Percentiles rank a stretch among this genome's conserved stretches.
phyloP scores from a whole-genome alignment of 1,140 invertebrate genomes.

The Bathynomus jamesi region DNA sequence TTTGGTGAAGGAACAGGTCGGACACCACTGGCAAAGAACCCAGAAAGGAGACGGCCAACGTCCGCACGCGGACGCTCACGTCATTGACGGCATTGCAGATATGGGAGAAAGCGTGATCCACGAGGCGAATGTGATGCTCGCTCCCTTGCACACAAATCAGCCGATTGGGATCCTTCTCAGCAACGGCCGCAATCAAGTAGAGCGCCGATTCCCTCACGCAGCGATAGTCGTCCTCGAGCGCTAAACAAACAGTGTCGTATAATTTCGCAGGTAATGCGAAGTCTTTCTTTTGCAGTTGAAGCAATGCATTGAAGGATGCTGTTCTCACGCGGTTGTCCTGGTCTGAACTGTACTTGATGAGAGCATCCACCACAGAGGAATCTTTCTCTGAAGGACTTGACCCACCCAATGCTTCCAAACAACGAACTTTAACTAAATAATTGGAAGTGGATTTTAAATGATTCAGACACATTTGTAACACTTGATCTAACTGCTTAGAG shows the following conservation, averaged over 20 bases:
- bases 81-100: slow-evolving; percentile 62
- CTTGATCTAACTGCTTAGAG: neutral
- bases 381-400: neutral
- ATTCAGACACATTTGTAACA: neutral
- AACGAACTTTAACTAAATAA: neutral
- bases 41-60: slow-evolving; percentile 66
- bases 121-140: slow-evolving; percentile 56
- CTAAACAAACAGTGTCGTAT: slow-evolving; percentile 7
- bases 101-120: slow-evolving; percentile 94
- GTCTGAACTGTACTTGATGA: slow-evolving; percentile 41
- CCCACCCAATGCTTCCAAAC: neutral
- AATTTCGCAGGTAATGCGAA: slow-evolving; percentile 1
- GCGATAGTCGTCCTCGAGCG: slow-evolving; percentile 15
- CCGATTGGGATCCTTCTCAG: slow-evolving; percentile 26
- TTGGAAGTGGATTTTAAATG: neutral
- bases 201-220: slow-evolving; percentile 14
- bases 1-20: slow-evolving; percentile 84
- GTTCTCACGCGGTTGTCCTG: slow-evolving; percentile 49
- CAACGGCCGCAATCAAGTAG: slow-evolving; percentile 15
- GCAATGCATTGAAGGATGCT: slow-evolving; percentile 47
- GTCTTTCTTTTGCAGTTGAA: neutral
- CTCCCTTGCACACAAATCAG: slow-evolving; percentile 50
- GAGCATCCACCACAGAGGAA: slow-evolving; percentile 35
- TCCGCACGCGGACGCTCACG: slow-evolving; percentile 62
- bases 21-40: slow-evolving; percentile 82